Base-by-base conservation (phyloP, 1,140 invertebrate species). In the Dryas iulia region DNA sequence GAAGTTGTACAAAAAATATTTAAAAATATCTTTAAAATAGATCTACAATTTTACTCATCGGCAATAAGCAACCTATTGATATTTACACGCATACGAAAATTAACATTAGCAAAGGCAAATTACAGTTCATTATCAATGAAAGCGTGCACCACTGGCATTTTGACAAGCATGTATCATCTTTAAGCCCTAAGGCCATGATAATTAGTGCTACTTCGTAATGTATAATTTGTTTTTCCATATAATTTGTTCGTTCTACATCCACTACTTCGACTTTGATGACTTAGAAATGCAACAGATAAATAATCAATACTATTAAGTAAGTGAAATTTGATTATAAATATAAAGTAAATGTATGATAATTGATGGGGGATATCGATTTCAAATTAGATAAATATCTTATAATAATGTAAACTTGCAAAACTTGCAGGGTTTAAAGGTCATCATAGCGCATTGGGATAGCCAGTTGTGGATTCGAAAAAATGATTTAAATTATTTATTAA, bases 211-310 rank as follows among this genome's bases (percentile, higher is more conserved):
- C 69, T 64, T 73, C 64, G 33, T 66, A 72, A 71, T 72, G 54
- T 73, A 62, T 73, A 72, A 72, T 78, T 72, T 64, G 14, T 67
- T 63, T 64, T 69, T 60, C 67, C 60, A 62, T 69, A 31, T 73
- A 73, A 73, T 73, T 66, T 61, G 56, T 24, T 59, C 53, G 39
- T 47, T 47, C 14, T 7, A 21, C 39, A 21, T 47, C 14, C 39
- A 47, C n/a, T 47, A 18, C 39, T 18, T 47, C 21, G 18, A 47
- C 39, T 47, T 47, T 47, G 39, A 47, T 47, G 39, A 10, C 39
- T 47, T 35, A 33, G 10, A 24, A 35, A 31, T 23, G 28, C 25
- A 59, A 59, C 14, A 61, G 39, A 14, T 24, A 47, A 47, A 11
- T 47, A 47, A 47, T 47, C 39, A 47, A 47, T 47, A 47, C 14